Conservation (phyloP, 1,140 invertebrate species). For the Tetramorium parvispinum region DNA sequence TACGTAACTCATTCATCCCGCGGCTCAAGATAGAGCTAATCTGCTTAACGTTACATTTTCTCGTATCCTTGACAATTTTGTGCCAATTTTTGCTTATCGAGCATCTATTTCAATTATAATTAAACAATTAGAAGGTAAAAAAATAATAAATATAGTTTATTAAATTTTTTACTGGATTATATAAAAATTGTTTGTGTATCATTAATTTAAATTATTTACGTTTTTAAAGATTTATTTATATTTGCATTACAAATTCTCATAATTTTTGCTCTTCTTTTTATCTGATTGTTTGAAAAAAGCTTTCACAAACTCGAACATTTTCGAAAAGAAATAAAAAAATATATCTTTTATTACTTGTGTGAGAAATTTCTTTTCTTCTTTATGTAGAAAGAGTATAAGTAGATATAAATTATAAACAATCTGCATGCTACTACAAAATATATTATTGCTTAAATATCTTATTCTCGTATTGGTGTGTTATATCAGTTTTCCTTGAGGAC, state of each 20-base stretch:
- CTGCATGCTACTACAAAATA: too few species aligned
- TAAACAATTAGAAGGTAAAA: not conserved
- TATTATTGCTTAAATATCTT: too few species aligned
- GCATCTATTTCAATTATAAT: not conserved
- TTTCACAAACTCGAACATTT: not conserved
- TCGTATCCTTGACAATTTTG: not conserved
- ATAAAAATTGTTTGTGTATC: too few species aligned
- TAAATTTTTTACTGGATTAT: not conserved
- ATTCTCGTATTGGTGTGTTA: too few species aligned
- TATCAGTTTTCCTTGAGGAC: too few species aligned
- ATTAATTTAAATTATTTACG: not conserved
- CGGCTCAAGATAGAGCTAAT: constrained; percentile 52
- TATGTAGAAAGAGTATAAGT: too few species aligned
- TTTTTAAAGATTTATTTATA: not conserved
- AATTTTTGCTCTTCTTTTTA: not conserved
- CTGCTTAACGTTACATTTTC: constrained; percentile 37
- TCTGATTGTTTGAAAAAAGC: not conserved
- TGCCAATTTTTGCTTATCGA: not conserved
- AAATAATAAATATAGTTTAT: not conserved
- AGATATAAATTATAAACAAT: too few species aligned
- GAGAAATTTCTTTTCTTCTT: too few species aligned
- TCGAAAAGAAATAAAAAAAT: not conserved
- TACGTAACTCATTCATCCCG: constrained; percentile 61
- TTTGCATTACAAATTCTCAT: not conserved
- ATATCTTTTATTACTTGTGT: too few species aligned